Percentiles rank a stretch among this genome's conserved stretches.
phyloP scores from a whole-genome alignment of 2,888 invertebrate species.

The Xanthia togata region DNA sequence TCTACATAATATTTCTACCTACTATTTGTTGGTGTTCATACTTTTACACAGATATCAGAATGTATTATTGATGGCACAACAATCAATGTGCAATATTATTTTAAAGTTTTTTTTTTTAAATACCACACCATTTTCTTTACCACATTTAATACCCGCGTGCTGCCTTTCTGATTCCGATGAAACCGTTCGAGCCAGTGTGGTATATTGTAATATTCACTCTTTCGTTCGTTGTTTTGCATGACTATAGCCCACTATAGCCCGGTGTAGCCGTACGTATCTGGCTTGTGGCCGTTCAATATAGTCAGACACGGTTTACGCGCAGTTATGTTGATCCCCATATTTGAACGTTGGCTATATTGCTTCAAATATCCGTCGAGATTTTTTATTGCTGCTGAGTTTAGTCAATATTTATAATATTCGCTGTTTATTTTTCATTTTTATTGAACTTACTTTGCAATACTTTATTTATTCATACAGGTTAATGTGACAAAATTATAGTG shows the following conservation, averaged over 20 bases:
- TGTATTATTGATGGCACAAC: not conserved
- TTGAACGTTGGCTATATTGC: conserved; percentile 58
- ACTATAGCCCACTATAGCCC: conserved; percentile 45
- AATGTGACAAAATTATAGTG: not conserved
- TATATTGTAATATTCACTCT: conserved; percentile 27
- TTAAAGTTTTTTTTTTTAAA: too few species aligned
- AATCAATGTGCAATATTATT: not conserved
- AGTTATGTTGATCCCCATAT: conserved; percentile 65
- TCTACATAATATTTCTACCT: conserved; percentile 26
- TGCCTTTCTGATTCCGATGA: not conserved
- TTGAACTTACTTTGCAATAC: not conserved
- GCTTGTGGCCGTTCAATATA: conserved; percentile 63
- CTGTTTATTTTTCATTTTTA: conserved; percentile 6
- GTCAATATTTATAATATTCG: conserved; percentile 30
- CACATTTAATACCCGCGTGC: not conserved
- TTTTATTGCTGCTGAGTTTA: conserved; percentile 40
- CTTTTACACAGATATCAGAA: not conserved
- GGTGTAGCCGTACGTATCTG: conserved; percentile 38
- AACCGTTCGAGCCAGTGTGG: not conserved
- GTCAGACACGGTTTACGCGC: conserved; percentile 51
- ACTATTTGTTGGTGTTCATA: conserved; percentile 6
- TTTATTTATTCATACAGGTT: not conserved
- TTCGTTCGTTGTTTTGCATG: conserved; percentile 42
- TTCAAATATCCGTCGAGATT: conserved; percentile 52
- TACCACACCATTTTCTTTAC: too few species aligned